A percentile compares a stretch with the other conserved stretches of the same genome.
These are phyloP conservation scores for Circaetus cinerascens DNA, from an alignment of 2,113 vertebrate genomes.

Conservation along the genomic window DNA sequence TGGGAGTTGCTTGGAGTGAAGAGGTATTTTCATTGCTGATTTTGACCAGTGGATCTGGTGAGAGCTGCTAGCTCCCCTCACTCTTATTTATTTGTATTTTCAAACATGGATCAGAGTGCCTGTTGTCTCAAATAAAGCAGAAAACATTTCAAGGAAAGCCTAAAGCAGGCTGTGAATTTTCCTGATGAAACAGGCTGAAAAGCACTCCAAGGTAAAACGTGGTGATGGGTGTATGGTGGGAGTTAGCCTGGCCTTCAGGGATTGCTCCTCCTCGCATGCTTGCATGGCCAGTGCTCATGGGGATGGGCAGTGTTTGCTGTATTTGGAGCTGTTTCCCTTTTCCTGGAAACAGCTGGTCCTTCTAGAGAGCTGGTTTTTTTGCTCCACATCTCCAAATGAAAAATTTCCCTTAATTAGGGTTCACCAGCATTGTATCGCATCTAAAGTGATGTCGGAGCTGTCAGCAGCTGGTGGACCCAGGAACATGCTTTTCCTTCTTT, in stretches of 20 bases:
- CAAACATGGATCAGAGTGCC: neutral
- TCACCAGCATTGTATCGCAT: neutral
- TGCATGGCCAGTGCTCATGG: neutral
- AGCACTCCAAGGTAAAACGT: neutral
- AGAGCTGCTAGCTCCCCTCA: neutral
- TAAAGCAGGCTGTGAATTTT: neutral
- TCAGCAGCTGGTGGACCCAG: neutral
- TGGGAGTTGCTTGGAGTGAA: neutral
- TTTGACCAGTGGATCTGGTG: neutral
- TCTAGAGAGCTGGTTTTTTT: neutral
- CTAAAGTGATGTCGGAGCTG: neutral
- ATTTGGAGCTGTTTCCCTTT: neutral
- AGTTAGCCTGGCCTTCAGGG: neutral
- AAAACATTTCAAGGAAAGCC: neutral
- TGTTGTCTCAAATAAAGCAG: slow-evolving; percentile 4
- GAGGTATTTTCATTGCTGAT: neutral
- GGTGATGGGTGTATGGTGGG: rapidly evolving
- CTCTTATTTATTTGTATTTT: neutral
- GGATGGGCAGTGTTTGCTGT: neutral
- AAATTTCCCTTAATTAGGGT: neutral
- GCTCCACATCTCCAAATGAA: neutral
- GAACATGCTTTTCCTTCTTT: neutral
- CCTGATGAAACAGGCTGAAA: neutral
- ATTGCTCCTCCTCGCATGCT: neutral
- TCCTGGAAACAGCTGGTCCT: neutral